Evolutionary conservation across 2,797 vertebrate genomes (phyloP), one percentile per base, ranked within the genome.

Genomic region (Gymnoscopelus braueri): DNA sequence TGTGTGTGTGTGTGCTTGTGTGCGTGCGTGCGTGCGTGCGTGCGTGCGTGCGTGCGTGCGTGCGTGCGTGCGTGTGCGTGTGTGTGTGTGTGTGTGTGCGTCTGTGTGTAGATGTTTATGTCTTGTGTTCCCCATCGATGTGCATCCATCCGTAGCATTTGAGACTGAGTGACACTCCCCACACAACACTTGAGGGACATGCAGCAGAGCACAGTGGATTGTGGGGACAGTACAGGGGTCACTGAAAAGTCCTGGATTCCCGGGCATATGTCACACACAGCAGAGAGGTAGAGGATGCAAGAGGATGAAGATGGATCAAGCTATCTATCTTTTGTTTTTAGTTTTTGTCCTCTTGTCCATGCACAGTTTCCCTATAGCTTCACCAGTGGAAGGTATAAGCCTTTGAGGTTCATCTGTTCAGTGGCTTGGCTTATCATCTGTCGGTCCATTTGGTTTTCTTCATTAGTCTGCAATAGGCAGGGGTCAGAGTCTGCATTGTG

Each of bases 271-370:
- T 15, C 67, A 64, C 75, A 81, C 67, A 85, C 64, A 74, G 63
- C 82, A 10, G 74, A 90, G 90, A 93, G 91, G 90, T 91, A 92
- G 90, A 91, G 82, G 89, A 86, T 84, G 83, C 81, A 79, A 57
- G 35, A 72, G 24, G 67, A 60, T 78, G 81, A 71, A 84, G 74
- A 69, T 80, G 80, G n/a, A n/a, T 15, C 15, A 15, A 48, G 63
- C 29, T 32, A 29, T 11, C 54, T 35, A 7, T 14, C 32, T 47
- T 50, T 47, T 14, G 11, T 49, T 29, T 4, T 6, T 67, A 53
- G 3, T 82, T 79, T 72, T 75, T 78, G 32, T 35, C 75, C 64
- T 71, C 73, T 78, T 80, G 82, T 89, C 83, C 89, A 82, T 89
- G 83, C 87, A 86, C 78, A 85, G 67, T 80, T 74, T 63, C 75